Conservation (phyloP, 2,888 invertebrate genomes). For the Netelia fuscicornis region DNA sequence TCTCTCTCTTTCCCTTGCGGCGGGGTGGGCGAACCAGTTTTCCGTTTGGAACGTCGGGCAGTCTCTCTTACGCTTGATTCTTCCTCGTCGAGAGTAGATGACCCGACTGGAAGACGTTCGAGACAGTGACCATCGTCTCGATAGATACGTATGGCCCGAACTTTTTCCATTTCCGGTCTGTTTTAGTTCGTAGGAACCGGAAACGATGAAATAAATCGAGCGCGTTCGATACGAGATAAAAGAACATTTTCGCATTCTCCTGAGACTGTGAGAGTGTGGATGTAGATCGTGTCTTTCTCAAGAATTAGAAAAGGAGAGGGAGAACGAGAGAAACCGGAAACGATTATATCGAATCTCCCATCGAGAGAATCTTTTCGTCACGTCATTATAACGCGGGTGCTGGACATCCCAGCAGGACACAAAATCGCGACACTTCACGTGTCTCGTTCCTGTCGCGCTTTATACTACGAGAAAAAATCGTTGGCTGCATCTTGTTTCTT, state of each 20-base stretch:
- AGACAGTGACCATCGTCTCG: constrained; percentile 31
- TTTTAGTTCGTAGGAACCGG: not conserved
- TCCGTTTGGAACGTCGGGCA: constrained; percentile 56
- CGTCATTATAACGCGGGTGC: constrained; percentile 4
- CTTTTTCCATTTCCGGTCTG: constrained; percentile 23
- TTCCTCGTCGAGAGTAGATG: constrained; percentile 30
- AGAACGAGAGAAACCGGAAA: constrained; percentile 53
- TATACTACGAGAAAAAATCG: constrained; percentile 49
- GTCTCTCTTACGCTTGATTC: constrained; percentile 48
- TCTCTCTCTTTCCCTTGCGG: constrained; percentile 8
- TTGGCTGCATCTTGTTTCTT: constrained; percentile 52
- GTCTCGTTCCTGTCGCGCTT: constrained; percentile 38
- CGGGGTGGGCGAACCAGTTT: constrained; percentile 68
- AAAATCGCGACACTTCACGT: constrained; percentile 26
- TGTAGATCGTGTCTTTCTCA: not conserved
- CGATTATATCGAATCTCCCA: constrained; percentile 40
- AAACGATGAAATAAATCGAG: not conserved
- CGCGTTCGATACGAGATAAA: not conserved
- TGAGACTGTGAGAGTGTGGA: not conserved
- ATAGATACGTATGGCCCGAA: constrained; percentile 15
- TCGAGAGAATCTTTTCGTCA: constrained; percentile 45
- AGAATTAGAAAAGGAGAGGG: not conserved
- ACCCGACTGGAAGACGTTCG: constrained; percentile 44
- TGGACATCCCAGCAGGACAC: constrained; percentile 39
- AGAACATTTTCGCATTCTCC: not conserved